phyloP scores from a whole-genome alignment of 2,113 vertebrate species.

The Connochaetes taurinus region DNA sequence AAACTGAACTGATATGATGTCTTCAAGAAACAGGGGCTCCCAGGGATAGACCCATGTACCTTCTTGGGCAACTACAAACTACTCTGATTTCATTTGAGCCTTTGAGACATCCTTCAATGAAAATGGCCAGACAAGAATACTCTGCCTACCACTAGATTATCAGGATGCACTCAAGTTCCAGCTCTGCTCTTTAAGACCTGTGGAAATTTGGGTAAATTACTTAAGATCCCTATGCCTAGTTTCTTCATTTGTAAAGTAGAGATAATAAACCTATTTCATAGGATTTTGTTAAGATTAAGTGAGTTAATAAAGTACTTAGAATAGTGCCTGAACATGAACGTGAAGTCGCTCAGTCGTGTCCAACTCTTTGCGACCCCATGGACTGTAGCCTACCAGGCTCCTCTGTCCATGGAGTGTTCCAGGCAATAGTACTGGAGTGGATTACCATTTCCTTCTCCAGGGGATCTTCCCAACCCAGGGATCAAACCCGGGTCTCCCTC shows the following conservation, averaged over 20 bases:
- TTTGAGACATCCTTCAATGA: not conserved
- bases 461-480: too few relatives aligned
- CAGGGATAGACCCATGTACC: not conserved
- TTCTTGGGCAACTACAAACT: not conserved
- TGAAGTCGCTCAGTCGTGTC: too few relatives aligned
- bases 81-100: not conserved
- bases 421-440: too few relatives aligned
- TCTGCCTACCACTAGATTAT: not conserved
- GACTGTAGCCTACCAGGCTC: too few relatives aligned
- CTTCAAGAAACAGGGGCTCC: not conserved
- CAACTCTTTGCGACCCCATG: too few relatives aligned
- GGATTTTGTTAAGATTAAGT: conserved; percentile 10
- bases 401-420: too few relatives aligned
- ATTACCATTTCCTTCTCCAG: too few relatives aligned
- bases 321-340: not conserved
- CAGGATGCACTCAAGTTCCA: not conserved
- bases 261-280: not conserved
- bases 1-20: not conserved
- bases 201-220: not conserved
- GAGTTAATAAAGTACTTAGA: conserved; percentile 10
- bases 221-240: not conserved
- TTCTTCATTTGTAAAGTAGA: not conserved
- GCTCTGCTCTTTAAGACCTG: not conserved
- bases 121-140: conserved; percentile 18
- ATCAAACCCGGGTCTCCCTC: too few relatives aligned